Conservation (phyloP, 1,140 invertebrate species). For the Halesus radiatus region DNA sequence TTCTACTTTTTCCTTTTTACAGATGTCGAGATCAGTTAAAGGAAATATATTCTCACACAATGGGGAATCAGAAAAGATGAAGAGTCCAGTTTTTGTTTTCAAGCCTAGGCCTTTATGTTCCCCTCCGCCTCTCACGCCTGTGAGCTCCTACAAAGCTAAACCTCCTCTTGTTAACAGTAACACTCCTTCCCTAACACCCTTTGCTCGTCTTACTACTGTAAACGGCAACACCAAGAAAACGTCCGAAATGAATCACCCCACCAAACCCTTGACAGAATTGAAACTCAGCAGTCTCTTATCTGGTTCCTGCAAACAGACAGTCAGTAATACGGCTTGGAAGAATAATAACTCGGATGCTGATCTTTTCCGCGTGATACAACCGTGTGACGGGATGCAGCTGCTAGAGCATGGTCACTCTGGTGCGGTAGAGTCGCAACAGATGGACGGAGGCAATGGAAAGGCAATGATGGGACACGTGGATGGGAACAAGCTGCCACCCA, state of each 20-base stretch:
- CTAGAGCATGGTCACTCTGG: background rate
- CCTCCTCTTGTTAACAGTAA: background rate
- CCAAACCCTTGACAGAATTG: constrained; percentile 6
- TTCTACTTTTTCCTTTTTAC: background rate
- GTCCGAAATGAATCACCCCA: background rate
- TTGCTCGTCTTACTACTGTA: background rate
- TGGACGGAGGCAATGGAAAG: background rate
- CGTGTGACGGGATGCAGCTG: background rate
- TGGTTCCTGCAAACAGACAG: background rate
- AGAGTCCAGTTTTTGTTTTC: background rate
- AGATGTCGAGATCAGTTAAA: constrained; percentile 4
- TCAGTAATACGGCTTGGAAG: background rate
- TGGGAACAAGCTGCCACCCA: constrained; percentile 25
- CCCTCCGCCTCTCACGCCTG: background rate
- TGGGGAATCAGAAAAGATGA: background rate
- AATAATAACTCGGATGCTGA: background rate
- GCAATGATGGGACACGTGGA: background rate
- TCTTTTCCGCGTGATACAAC: background rate
- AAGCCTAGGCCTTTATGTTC: background rate
- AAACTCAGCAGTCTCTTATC: background rate
- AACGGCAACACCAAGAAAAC: too few species aligned
- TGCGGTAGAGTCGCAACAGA: background rate
- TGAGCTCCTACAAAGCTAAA: background rate
- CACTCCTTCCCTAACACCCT: background rate
- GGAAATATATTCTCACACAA: constrained; percentile 22